phyloP scores from a whole-genome alignment of 1,140 invertebrate species.

The Caligus rogercresseyi region DNA sequence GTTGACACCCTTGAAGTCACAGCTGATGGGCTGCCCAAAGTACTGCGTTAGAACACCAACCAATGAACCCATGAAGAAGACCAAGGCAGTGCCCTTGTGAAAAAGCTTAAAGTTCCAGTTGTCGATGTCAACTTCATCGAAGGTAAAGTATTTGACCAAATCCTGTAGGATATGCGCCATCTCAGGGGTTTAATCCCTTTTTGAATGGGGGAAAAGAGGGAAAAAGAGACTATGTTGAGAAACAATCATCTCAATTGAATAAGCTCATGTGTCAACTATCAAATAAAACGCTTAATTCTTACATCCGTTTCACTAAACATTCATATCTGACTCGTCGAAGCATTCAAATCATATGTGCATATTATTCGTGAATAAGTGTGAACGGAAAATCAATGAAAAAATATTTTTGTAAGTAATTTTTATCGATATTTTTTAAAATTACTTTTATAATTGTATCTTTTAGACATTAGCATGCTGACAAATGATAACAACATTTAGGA shows the following conservation, averaged over 20 bases:
- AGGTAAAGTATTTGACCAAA: constrained; percentile 13
- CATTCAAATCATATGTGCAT: too few relatives aligned
- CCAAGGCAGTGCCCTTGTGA: not conserved
- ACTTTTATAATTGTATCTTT: too few relatives aligned
- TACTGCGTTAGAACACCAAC: constrained; percentile 16
- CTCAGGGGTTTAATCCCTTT: not conserved
- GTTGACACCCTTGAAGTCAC: constrained; percentile 17
- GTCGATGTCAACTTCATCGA: constrained; percentile 17
- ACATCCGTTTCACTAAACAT: too few relatives aligned
- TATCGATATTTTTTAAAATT: too few relatives aligned
- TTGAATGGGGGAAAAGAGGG: not conserved
- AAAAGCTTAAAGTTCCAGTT: constrained; percentile 20
- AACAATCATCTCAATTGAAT: not conserved
- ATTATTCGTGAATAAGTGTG: too few relatives aligned
- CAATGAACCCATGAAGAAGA: constrained; percentile 9
- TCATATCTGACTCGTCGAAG: too few relatives aligned
- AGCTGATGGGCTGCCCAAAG: constrained; percentile 15
- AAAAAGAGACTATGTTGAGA: not conserved
- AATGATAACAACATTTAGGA: too few relatives aligned
- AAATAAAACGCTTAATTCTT: too few relatives aligned
- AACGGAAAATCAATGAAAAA: too few relatives aligned
- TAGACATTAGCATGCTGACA: too few relatives aligned
- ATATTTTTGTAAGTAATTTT: too few relatives aligned
- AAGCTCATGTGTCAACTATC: too few relatives aligned
- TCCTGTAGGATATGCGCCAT: constrained; percentile 17